These are phyloP conservation scores for Camponotus floridanus DNA, from an alignment of 1,140 invertebrate genomes.

Conservation along the genomic window DNA sequence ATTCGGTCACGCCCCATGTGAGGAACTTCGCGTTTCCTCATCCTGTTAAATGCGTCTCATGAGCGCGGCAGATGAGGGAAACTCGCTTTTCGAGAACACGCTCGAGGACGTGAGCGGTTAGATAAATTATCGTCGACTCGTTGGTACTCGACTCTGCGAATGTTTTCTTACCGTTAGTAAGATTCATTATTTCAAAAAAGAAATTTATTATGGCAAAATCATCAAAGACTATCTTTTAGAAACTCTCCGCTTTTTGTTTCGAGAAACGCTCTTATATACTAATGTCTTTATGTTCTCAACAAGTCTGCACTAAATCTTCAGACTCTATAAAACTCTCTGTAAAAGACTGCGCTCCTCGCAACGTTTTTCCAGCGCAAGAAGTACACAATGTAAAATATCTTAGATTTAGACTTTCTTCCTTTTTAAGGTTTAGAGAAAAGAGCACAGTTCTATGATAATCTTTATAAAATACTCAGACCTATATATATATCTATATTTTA, in stretches of 20 bases:
- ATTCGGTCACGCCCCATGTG: constrained; percentile 61
- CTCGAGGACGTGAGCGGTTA: constrained; percentile 21
- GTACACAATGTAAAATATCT: background rate
- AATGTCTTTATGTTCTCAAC: background rate
- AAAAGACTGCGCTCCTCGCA: background rate
- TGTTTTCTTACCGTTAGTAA: constrained; percentile 12
- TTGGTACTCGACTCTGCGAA: constrained; percentile 15
- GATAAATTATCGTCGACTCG: constrained; percentile 37
- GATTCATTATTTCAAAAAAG: constrained; percentile 28
- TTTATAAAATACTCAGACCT: background rate
- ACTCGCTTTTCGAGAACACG: constrained; percentile 53
- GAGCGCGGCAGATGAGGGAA: constrained; percentile 44
- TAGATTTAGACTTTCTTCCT: background rate
- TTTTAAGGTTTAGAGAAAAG: background rate
- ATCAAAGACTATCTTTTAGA: background rate
- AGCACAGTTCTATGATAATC: background rate
- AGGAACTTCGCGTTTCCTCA: constrained; percentile 54
- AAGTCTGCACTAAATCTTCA: background rate
- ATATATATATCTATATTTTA: background rate
- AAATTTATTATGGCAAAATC: constrained; percentile 12
- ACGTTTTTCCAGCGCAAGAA: background rate
- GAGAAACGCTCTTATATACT: background rate
- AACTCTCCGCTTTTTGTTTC: background rate
- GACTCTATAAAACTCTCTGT: background rate
- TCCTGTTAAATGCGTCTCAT: constrained; percentile 58